A percentile compares a stretch with the other conserved stretches of the same genome.
Conservation (phyloP, 2,113 vertebrate species). For the Willisornis vidua region DNA sequence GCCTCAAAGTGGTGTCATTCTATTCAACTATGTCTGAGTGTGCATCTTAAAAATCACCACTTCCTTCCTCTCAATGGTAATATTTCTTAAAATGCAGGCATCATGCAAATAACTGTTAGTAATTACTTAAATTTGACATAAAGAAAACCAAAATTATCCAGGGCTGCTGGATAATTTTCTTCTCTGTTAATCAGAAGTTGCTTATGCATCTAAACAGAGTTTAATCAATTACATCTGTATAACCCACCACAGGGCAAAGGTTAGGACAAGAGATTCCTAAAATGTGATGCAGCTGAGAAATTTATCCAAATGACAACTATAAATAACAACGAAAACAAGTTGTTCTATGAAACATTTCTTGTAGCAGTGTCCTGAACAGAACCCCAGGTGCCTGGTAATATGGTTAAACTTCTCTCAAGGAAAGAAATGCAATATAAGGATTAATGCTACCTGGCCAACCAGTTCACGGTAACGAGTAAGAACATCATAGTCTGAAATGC, state of each 20-base stretch:
- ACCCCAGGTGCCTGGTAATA: background rate
- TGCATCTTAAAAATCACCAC: background rate
- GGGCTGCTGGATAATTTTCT: background rate
- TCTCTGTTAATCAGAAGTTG: background rate
- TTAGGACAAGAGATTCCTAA: background rate
- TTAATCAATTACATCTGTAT: background rate
- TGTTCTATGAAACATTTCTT: background rate
- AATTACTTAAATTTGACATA: background rate
- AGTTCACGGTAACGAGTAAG: background rate
- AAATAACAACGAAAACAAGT: background rate
- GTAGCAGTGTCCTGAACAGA: background rate
- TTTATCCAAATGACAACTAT: background rate
- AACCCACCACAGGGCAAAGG: background rate
- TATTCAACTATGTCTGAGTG: background rate
- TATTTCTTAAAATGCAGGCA: background rate
- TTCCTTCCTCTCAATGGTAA: background rate
- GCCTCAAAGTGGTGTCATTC: background rate
- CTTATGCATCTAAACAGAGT: background rate
- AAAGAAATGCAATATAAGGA: background rate
- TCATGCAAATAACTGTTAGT: background rate
- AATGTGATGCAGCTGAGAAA: background rate
- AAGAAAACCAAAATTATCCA: background rate
- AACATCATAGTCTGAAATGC: background rate
- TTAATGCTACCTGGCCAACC: background rate
- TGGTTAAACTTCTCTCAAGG: background rate